Base-by-base conservation (phyloP, 2,113 vertebrate genomes). In the Bubo scandiacus region DNA sequence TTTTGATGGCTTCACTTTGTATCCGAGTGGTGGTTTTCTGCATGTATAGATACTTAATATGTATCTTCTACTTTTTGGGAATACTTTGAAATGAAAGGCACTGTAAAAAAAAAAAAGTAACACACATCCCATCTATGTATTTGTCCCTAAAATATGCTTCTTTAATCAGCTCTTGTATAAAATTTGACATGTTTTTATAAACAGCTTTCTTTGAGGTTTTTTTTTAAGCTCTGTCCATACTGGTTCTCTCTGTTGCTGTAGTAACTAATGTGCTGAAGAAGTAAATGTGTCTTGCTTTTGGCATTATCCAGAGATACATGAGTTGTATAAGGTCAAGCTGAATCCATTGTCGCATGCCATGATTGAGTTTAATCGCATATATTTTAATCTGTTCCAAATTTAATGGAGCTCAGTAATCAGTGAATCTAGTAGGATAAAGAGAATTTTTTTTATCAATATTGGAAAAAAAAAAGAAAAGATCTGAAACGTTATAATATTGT, bases 161-260 rank as follows among this genome's bases (percentile, higher is more conserved):
- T 78, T 90, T 70, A 73, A 55, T 45, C 45, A 78, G 38, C 16
- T 74, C 8, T 21, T 54, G 10, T 58, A 42, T 68, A 63, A 36
- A 63, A 91, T 96, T 95, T 82, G 29, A 34, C 18, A 12, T 51
- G 10, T n/a, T 89, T 83, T 61, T 83, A 52, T 38, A 58, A 86
- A 47, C 20, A 74, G 13, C 47, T 66, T 92, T 21, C 52, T 81
- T 43, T 34, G 34, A 61, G 45, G 25, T 12, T 20, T 70, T 78
- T 89, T 86, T 77, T 72, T n/a, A 65, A 70, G n/a, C 66, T 95
- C 45, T 86, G 3, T 59, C 38, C 55, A 30, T 45, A 8, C 38
- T 81, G 45, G 27, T 71, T 93, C 68, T 74, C 45, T 70, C 54
- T 88, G 81, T 90, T 96, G 72, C 86, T 96, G 82, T 66, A 74